Conservation (phyloP, 2,888 invertebrate species). For the Zygothrica quintamaculata region DNA sequence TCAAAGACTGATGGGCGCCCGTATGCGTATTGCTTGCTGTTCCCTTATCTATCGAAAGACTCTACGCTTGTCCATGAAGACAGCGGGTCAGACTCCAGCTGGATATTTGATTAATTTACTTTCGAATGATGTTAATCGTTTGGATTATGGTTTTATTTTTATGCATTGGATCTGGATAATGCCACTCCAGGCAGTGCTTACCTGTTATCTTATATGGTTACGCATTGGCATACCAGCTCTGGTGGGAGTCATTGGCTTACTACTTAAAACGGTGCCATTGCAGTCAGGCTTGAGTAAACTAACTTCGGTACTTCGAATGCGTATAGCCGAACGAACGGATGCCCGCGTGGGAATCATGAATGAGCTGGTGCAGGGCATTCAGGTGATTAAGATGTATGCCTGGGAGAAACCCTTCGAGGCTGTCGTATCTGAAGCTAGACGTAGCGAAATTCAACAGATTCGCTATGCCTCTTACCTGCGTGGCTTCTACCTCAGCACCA, state of each 20-base stretch:
- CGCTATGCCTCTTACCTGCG: conserved; percentile 88
- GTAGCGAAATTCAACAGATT: conserved; percentile 88
- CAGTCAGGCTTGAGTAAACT: conserved; percentile 87
- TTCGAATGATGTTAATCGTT: conserved; percentile 96
- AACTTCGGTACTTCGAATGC: conserved; percentile 86
- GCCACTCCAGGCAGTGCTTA: conserved; percentile 88
- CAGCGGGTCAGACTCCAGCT: conserved; percentile 89
- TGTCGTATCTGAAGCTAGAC: conserved; percentile 91
- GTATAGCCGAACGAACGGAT: conserved; percentile 94
- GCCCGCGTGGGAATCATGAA: conserved; percentile 96
- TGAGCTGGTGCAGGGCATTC: conserved; percentile 96
- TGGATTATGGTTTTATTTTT: conserved; percentile 93
- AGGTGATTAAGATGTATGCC: conserved; percentile 98
- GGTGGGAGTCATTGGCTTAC: conserved; percentile 91
- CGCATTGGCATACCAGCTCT: conserved; percentile 90
- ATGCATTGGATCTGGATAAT: conserved; percentile 95
- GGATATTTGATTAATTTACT: conserved; percentile 97
- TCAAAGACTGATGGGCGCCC: conserved; percentile 86
- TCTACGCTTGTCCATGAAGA: conserved; percentile 88
- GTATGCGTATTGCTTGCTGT: conserved; percentile 88
- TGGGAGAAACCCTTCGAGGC: conserved; percentile 96
- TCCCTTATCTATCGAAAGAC: conserved; percentile 85
- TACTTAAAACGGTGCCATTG: conserved; percentile 92
- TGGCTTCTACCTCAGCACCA: conserved; percentile 88
- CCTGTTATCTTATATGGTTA: conserved; percentile 91